These are phyloP conservation scores for Sus scrofa DNA, from an alignment of 2,113 vertebrate genomes.

Conservation along the genomic window DNA sequence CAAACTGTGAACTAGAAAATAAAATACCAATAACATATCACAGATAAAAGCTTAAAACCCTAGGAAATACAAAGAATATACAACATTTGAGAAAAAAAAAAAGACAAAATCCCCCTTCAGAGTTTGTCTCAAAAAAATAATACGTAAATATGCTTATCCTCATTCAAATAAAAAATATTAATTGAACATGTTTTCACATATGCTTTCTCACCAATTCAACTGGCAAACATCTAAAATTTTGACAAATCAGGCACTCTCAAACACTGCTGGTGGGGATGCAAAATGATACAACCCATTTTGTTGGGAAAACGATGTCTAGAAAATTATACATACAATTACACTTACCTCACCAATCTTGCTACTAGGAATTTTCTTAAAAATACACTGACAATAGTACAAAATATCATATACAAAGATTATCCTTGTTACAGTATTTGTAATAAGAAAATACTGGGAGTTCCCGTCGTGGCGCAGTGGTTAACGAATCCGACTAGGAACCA, in stretches of 20 bases:
- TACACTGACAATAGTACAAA: background rate
- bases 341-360: background rate
- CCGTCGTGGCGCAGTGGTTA: no score
- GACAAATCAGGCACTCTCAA: background rate
- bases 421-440: background rate
- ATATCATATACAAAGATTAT: background rate
- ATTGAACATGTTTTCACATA: background rate
- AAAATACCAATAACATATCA: background rate
- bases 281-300: background rate
- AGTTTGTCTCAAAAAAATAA: background rate
- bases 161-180: background rate
- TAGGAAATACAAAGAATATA: background rate
- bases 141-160: background rate
- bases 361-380: background rate
- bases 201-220: background rate
- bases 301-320: background rate
- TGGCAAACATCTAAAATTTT: background rate
- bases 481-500: no score
- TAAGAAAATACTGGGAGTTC: background rate
- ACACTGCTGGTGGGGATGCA: background rate
- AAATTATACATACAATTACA: background rate
- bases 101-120: background rate
- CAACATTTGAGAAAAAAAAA: constrained; percentile 38
- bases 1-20: background rate
- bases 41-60: background rate